phyloP scores from a whole-genome alignment of 1,140 invertebrate species.

The Drosophila navojoa region DNA sequence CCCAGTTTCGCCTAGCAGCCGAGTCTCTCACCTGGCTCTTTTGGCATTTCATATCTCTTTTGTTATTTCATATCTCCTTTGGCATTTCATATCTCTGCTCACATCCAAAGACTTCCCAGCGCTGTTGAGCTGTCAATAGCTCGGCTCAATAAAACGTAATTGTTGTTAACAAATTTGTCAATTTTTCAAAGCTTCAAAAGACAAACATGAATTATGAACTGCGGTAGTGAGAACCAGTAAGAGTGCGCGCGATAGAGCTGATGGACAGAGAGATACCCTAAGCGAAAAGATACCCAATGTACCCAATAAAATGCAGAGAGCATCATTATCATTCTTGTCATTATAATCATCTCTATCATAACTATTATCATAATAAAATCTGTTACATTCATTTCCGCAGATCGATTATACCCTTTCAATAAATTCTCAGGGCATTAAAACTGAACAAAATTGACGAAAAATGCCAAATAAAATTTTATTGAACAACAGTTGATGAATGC shows the following conservation, averaged over 20 bases:
- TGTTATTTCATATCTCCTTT: not conserved
- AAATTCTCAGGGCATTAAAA: not conserved
- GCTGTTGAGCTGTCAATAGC: not conserved
- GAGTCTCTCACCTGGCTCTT: not conserved
- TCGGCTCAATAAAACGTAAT: slow-evolving; percentile 8
- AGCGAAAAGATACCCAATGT: too few relatives aligned
- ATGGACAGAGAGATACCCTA: not conserved
- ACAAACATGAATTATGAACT: slow-evolving; percentile 12
- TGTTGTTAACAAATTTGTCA: slow-evolving; percentile 21
- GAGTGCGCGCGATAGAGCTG: not conserved
- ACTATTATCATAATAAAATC: not conserved
- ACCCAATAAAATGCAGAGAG: too few relatives aligned
- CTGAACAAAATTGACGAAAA: slow-evolving; percentile 17
- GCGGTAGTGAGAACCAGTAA: not conserved
- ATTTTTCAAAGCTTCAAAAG: slow-evolving; percentile 6
- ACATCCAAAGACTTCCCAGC: not conserved
- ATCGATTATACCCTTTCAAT: not conserved
- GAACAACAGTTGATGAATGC: slow-evolving; percentile 15
- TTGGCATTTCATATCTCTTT: not conserved
- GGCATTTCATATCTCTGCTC: not conserved
- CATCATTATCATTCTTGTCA: too few relatives aligned
- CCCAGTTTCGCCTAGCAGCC: too few relatives aligned
- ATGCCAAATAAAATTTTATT: slow-evolving; percentile 18
- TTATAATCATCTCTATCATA: too few relatives aligned
- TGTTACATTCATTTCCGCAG: not conserved